A percentile compares a stretch with the other conserved stretches of the same genome.
Evolutionary conservation across 2,888 invertebrate genomes (phyloP).

Genomic region (Panzeria rudis): DNA sequence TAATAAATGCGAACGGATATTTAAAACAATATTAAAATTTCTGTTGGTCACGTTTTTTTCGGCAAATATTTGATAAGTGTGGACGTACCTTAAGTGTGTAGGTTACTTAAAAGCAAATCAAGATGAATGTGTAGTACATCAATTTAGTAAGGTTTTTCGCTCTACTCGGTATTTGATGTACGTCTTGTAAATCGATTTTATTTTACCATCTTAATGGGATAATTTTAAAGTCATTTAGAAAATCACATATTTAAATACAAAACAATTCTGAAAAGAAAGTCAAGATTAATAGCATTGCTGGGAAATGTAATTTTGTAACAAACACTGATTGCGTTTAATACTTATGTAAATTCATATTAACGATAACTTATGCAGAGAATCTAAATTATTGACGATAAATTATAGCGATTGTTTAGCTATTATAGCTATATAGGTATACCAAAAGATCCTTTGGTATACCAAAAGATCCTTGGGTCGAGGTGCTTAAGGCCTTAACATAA

Average conservation of each 20-base stretch:
- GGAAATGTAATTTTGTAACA: background rate
- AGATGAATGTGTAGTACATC: conserved; percentile 39
- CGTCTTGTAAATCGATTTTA: conserved; percentile 58
- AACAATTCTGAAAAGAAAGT: background rate
- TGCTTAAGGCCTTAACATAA: too few species aligned
- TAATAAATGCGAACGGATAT: too few species aligned
- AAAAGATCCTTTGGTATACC: too few species aligned
- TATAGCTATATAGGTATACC: too few species aligned
- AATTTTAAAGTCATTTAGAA: conserved; percentile 57
- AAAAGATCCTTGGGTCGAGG: too few species aligned
- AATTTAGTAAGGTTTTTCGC: conserved; percentile 40
- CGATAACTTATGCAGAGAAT: too few species aligned
- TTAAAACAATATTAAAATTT: too few species aligned
- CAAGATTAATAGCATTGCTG: background rate
- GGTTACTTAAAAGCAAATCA: conserved; percentile 2
- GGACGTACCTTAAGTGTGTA: background rate
- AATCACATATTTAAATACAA: conserved; percentile 25
- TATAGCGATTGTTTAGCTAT: too few species aligned
- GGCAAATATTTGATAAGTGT: too few species aligned
- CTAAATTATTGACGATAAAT: too few species aligned
- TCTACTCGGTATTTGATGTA: conserved; percentile 18
- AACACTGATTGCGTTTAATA: background rate
- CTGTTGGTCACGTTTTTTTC: too few species aligned
- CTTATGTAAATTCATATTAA: too few species aligned
- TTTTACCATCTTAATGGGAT: conserved; percentile 48